Base-by-base conservation (phyloP, 2,113 vertebrate genomes). In the Tinamus guttatus region DNA sequence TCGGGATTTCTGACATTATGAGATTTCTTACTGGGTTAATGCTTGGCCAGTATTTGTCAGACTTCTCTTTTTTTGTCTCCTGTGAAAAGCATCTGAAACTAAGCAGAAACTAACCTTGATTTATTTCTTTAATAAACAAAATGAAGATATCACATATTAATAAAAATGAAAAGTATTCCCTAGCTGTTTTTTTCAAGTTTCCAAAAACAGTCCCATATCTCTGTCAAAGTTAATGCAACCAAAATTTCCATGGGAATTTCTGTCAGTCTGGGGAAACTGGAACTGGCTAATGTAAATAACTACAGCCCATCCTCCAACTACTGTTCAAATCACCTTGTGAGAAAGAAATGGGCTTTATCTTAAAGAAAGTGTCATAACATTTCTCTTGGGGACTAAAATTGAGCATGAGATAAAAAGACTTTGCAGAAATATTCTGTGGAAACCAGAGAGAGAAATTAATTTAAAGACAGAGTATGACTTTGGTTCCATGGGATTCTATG, bases 121-220 rank as follows among this genome's bases (percentile, higher is more conserved):
- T 97, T 97, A 95, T 96, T 95, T 97, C 90, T 94, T 93, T 94
- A 96, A 97, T 97, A 96, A 95, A 96, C 86, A 95, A 71, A 95
- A 96, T 89, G 74, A 95, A 95, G 92, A 97, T 91, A 69, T 52
- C 77, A 51, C 65, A 52, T 75, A 73, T 87, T 95, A 97, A 96
- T 94, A 95, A 96, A 96, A 97, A 95, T 92, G 85, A 90, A 89
- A 94, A 94, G 63, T 96, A 96, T 95, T 95, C 95, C 89, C 82
- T 30, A 80, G 90, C 24, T 81, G 38, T 75, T 17, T 58, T 86
- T 85, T 74, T 28, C 0, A 85, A 77, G 94, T 96, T 96, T 95
- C 95, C 95, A 70, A 95, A 97, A 97, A 74, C 92, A 96, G 90
- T 76, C 86, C 83, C 5, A 0, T 93, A 95, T 96, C 90, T 96